Evolutionary conservation across 2,113 vertebrate genomes (phyloP).

Genomic region (Mystacornis crossleyi): DNA sequence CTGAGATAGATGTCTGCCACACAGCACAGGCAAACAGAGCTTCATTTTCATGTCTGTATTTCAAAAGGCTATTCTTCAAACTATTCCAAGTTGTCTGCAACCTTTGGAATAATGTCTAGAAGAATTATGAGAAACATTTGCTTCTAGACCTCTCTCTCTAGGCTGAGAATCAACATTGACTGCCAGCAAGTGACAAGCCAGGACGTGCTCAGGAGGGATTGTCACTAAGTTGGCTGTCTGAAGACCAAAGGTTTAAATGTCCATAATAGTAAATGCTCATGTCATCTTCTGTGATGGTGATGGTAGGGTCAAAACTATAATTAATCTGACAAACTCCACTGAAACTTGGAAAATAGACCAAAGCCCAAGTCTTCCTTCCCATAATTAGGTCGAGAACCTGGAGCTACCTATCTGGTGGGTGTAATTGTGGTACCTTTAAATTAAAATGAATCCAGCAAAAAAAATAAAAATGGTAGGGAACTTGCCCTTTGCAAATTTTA

Average conservation of each 20-base stretch:
- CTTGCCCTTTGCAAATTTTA: not conserved
- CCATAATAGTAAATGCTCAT: not conserved
- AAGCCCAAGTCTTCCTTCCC: not conserved
- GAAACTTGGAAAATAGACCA: not conserved
- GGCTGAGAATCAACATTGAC: not conserved
- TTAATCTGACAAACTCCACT: not conserved
- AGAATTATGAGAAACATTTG: not conserved
- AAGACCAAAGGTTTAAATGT: not conserved
- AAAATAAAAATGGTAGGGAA: not conserved
- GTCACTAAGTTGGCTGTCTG: not conserved
- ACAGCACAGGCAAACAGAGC: not conserved
- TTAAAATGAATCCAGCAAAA: not conserved
- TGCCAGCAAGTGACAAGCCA: not conserved
- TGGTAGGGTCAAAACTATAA: not conserved
- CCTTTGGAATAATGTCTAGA: not conserved
- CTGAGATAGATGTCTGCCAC: not conserved
- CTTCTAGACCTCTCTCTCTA: not conserved
- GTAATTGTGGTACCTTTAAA: not conserved
- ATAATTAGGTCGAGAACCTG: not conserved
- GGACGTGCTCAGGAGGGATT: rapidly evolving
- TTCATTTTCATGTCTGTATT: not conserved
- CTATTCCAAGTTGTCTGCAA: not conserved
- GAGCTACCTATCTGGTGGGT: not conserved
- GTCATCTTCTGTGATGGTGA: not conserved
- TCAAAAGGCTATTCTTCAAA: conserved; percentile 3